Conservation (phyloP, 1,140 invertebrate species). For the Rhopalosiphum maidis region DNA sequence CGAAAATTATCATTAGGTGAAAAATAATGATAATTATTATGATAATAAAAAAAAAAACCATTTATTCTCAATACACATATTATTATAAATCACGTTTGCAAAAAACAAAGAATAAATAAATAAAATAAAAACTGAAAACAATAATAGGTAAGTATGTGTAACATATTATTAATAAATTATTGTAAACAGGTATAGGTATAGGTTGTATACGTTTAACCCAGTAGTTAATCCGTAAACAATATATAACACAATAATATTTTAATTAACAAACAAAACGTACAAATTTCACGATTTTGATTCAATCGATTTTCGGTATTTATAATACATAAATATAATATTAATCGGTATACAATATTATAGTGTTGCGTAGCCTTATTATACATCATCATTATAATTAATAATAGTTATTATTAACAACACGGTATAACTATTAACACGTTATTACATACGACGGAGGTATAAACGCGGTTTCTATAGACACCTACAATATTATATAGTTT, state of each 20-base stretch:
- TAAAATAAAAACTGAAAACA: background rate
- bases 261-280: background rate
- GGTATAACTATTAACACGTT: background rate
- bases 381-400: background rate
- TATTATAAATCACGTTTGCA: conserved; percentile 7
- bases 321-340: background rate
- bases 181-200: background rate
- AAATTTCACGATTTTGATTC: background rate
- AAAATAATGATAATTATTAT: background rate
- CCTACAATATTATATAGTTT: background rate
- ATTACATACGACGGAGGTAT: background rate
- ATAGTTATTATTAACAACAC: background rate
- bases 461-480: background rate
- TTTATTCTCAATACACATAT: conserved; percentile 1
- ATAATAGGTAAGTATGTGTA: background rate
- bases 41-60: background rate
- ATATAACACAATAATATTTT: conserved; percentile 11
- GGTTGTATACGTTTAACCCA: background rate
- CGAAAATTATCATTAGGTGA: too few species aligned
- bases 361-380: background rate
- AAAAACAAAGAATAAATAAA: background rate
- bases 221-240: background rate
- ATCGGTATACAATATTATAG: background rate
- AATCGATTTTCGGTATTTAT: background rate
- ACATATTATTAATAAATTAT: background rate